Base-by-base conservation (phyloP, 2,888 invertebrate species). In the Pristionchus maxplancki region DNA sequence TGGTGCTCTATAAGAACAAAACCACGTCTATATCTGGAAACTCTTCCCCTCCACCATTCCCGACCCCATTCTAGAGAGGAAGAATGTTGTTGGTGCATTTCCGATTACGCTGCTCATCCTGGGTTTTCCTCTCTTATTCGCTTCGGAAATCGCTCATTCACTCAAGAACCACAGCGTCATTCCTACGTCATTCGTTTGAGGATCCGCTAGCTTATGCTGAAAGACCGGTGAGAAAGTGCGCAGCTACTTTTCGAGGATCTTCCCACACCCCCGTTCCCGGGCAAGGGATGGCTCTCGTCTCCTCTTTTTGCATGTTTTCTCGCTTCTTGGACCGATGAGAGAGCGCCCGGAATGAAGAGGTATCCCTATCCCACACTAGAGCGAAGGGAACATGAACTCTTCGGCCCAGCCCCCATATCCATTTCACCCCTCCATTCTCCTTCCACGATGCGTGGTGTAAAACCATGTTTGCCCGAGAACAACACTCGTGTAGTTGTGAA, bases 71-170 rank as follows among this genome's bases (percentile, higher is more conserved):
- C 44, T 6, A n/a, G 20, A 71, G 1, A 17, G 67, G 67, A 71
- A 71, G 67, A 40, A 78, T 78, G 74, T 78, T 78, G 74, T 44
- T 78, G 74, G 44, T 78, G 74, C 74, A 78, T 78, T 78, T 78
- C 74, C 74, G 74, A 78, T 78, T 78, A 78, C n/a, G 40, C 44
- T 11, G 64, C 71, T 71, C 71, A 37, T 71, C 37, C 71, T 20
- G 4, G 34, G 37, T 71, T 20, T 37, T 71, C 8, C 28, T 11
- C n/a, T 44, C 44, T 37, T 34, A 37, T 71, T 37, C 17, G 37
- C 71, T 64, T 64, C 64, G 64, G 64, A 64, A 64, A 64, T 64
- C 28, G 28, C 31, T 31, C 53, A 53, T 53, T 20, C 6, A 20
- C 48, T 48, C 48, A 48, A 8, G 48, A 48, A 48, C 48, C 8